Conservation (phyloP, 2,888 invertebrate species). For the Torymus tubicola region DNA sequence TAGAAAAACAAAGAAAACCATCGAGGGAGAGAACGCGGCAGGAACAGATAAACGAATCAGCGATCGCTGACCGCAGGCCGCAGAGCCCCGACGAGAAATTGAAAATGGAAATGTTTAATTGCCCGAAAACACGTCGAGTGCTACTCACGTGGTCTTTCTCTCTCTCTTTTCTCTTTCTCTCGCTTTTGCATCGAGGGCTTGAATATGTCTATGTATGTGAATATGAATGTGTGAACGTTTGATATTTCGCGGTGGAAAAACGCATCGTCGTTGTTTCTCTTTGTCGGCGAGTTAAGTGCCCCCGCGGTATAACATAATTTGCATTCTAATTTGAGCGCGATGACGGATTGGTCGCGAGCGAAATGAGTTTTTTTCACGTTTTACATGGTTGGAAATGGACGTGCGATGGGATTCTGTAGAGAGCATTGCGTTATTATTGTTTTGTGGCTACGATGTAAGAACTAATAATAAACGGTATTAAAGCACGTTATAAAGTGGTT, state of each 20-base stretch:
- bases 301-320: slow-evolving; percentile 49
- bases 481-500: too few relatives aligned
- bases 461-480: too few relatives aligned
- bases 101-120: slow-evolving; percentile 75
- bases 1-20: slow-evolving; percentile 51
- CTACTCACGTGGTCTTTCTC: slow-evolving; percentile 1
- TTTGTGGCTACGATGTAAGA: too few relatives aligned
- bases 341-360: too few relatives aligned
- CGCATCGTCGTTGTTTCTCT: neutral
- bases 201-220: neutral
- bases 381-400: too few relatives aligned
- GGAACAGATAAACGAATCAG: slow-evolving; percentile 72
- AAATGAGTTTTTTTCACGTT: too few relatives aligned
- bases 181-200: slow-evolving; percentile 55
- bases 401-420: too few relatives aligned
- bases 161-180: slow-evolving; percentile 13
- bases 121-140: slow-evolving; percentile 70
- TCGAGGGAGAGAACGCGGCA: slow-evolving; percentile 43
- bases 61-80: slow-evolving; percentile 72
- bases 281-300: slow-evolving; percentile 22
- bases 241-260: slow-evolving; percentile 13
- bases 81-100: slow-evolving; percentile 67
- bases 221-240: neutral
- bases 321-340: neutral
- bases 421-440: too few relatives aligned